phyloP scores from a whole-genome alignment of 2,797 vertebrate species.

The Pseudomugil gertrudae region DNA sequence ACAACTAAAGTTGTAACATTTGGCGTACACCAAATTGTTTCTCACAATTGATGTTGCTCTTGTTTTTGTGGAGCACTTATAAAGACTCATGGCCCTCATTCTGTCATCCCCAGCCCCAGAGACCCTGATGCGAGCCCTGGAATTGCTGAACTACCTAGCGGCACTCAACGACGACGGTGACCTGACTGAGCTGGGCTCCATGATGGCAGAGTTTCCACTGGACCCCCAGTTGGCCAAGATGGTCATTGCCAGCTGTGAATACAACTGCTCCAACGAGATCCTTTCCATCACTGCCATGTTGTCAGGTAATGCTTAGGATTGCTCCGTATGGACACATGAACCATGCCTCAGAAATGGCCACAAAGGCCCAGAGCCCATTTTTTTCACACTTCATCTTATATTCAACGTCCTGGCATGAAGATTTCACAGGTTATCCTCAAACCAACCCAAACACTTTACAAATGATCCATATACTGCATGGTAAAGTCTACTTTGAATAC shows the following conservation, averaged over 20 bases:
- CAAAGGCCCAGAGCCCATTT: neutral
- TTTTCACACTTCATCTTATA: neutral
- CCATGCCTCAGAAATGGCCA: slow-evolving; percentile 24
- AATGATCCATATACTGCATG: neutral
- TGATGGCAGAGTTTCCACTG: slow-evolving; percentile 98
- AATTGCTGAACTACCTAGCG: slow-evolving; percentile 95
- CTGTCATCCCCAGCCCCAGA: slow-evolving; percentile 87
- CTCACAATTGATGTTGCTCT: slow-evolving; percentile 34
- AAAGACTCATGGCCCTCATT: slow-evolving; percentile 30
- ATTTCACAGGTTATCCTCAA: neutral
- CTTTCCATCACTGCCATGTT: slow-evolving; percentile 99
- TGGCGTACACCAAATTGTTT: slow-evolving; percentile 23
- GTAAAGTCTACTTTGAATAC: slow-evolving; percentile 31
- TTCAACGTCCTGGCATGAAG: neutral
- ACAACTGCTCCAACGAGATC: slow-evolving; percentile 98
- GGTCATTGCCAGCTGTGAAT: slow-evolving; percentile 99
- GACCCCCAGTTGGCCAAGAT: slow-evolving; percentile 98
- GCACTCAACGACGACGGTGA: slow-evolving; percentile 96
- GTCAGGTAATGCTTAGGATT: slow-evolving; percentile 93
- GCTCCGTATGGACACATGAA: slow-evolving; percentile 38
- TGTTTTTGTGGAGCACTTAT: slow-evolving; percentile 26
- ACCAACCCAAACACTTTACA: neutral
- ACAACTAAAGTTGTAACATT: slow-evolving; percentile 18
- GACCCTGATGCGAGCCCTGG: slow-evolving; percentile 96
- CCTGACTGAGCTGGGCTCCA: slow-evolving; percentile 95